Base-by-base conservation (phyloP, 2,888 invertebrate genomes). In the Tetropium fuscum region DNA sequence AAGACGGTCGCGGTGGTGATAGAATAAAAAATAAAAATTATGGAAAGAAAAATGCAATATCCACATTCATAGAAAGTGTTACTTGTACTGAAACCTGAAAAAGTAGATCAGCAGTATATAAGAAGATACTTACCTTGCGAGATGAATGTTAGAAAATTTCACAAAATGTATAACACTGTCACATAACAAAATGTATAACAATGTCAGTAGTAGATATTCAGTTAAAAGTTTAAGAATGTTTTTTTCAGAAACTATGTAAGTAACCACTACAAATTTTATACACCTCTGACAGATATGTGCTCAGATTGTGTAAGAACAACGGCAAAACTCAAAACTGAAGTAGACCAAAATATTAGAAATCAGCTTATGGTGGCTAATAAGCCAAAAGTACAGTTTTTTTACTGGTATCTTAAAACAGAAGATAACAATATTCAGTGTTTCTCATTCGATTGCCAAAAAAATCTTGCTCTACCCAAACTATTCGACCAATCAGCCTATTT, bases 201-300 rank as follows among this genome's bases (percentile, higher is more conserved):
- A n/a, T n/a, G n/a, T n/a, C n/a, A n/a, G n/a, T n/a, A n/a, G n/a
- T n/a, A n/a, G n/a, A n/a, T n/a, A n/a, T n/a, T n/a, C n/a, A 36
- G 15, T 36, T 36, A 36, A 13, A n/a, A 18, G 32, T 47, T 10
- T 16, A 11, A 32, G 32, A 47, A 32, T 47, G 32, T 30, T 47
- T 15, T n/a, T 47, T n/a, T 47, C 18, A 30, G 47, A 32, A 47
- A 18, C 34, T 47, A 47, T 30, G 30, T 47, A 8, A 47, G 34
- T 19, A 32, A n/a, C n/a, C 25, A 47, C 8, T 32, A 32, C 20
- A 47, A 47, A 7, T 47, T 47, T 15, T 32, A 10, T 18, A 47
- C 47, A 32, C 32, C 47, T 30, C 16, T 10, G 16, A 32, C 13
- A 32, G 32, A 47, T 32, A 32, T 47, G 47, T 47, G 47, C 32